These are phyloP conservation scores for Andricus quercusramuli DNA, from an alignment of 2,888 invertebrate genomes.

Conservation along the genomic window DNA sequence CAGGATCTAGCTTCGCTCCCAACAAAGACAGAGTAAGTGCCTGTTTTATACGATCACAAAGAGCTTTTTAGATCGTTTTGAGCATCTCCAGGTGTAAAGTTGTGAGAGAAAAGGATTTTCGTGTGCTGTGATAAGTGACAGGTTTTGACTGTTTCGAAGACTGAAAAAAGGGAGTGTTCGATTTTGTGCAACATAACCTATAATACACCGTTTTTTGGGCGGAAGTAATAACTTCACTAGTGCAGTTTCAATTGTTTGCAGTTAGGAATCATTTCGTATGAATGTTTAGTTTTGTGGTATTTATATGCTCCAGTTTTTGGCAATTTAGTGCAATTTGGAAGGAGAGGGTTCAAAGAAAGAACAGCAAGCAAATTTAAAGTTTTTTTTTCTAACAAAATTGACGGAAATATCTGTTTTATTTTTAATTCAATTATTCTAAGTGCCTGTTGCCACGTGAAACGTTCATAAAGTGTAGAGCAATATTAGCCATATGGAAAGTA, in stretches of 20 bases:
- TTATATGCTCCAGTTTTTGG: neutral
- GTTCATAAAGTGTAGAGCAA: too few relatives aligned
- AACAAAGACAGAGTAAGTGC: constrained; percentile 36
- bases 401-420: too few relatives aligned
- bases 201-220: neutral
- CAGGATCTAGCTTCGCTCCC: constrained; percentile 23
- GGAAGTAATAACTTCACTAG: neutral
- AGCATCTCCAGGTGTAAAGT: neutral
- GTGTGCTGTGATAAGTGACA: neutral
- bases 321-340: neutral
- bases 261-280: neutral
- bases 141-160: neutral
- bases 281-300: neutral
- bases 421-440: too few relatives aligned
- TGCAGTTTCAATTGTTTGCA: neutral
- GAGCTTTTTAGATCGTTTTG: neutral
- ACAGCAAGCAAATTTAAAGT: neutral
- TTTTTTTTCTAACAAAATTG: neutral
- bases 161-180: constrained; percentile 19
- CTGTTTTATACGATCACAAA: neutral
- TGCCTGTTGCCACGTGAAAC: too few relatives aligned
- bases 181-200: constrained; percentile 39
- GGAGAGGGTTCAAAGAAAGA: too few relatives aligned
- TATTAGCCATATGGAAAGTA: too few relatives aligned
- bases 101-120: neutral